Conservation (phyloP, 1,140 invertebrate species). For the Tenebrio molitor region DNA sequence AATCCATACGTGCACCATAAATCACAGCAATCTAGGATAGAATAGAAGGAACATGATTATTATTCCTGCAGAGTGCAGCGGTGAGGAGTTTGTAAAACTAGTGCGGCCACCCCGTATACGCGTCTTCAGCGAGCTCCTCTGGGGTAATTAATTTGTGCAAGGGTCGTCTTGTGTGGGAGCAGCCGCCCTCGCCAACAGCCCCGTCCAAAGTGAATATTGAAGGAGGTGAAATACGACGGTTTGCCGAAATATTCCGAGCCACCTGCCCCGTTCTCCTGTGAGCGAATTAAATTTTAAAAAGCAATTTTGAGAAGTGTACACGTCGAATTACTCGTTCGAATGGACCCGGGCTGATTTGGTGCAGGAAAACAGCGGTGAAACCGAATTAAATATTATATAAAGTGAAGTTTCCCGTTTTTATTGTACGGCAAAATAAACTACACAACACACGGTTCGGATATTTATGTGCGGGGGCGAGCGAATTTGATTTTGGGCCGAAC, state of each 20-base stretch:
- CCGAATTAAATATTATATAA: slow-evolving; percentile 43
- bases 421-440: slow-evolving; percentile 38
- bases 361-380: slow-evolving; percentile 41
- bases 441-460: slow-evolving; percentile 9
- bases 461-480: slow-evolving; percentile 4
- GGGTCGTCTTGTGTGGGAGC: neutral
- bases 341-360: slow-evolving; percentile 42
- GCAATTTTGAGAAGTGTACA: slow-evolving; percentile 45
- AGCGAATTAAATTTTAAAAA: slow-evolving; percentile 43
- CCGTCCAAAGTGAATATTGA: slow-evolving; percentile 16
- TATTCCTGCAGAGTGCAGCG: too few relatives aligned
- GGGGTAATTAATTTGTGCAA: slow-evolving; percentile 10
- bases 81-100: too few relatives aligned
- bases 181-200: neutral
- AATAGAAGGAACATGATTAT: too few relatives aligned
- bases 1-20: too few relatives aligned
- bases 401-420: slow-evolving; percentile 37
- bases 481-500: slow-evolving; percentile 30
- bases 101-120: too few relatives aligned
- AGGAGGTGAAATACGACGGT: slow-evolving; percentile 24
- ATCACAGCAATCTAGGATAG: too few relatives aligned
- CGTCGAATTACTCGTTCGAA: slow-evolving; percentile 45
- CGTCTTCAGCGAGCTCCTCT: neutral
- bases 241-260: slow-evolving; percentile 23
- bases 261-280: slow-evolving; percentile 28